These are phyloP conservation scores for Myotis brandtii DNA, from an alignment of 2,113 vertebrate species.

Conservation along the genomic window DNA sequence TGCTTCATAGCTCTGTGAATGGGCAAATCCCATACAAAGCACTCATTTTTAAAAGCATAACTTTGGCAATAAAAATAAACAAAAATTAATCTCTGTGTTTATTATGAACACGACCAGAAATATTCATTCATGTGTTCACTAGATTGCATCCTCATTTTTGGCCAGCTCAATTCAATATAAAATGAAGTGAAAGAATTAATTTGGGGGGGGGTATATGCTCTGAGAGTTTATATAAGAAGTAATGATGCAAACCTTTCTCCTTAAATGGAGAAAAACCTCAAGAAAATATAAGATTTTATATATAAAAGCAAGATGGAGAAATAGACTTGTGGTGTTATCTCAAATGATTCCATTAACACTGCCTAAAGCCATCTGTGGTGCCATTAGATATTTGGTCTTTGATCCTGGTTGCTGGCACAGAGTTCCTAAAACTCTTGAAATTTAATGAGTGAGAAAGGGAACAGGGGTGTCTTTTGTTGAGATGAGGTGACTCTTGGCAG, in stretches of 20 bases:
- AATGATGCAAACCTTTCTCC: not conserved
- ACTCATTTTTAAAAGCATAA: not conserved
- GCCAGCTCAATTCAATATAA: not conserved
- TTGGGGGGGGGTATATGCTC: not conserved
- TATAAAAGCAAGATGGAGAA: not conserved
- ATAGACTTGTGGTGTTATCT: not conserved
- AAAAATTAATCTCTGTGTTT: not conserved
- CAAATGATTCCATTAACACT: conserved; percentile 10
- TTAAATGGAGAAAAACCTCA: not conserved
- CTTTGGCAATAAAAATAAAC: conserved; percentile 4
- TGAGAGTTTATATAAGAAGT: not conserved
- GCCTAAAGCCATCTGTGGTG: not conserved
- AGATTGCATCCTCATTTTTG: not conserved
- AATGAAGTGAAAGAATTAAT: not conserved
- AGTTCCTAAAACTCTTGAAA: not conserved
- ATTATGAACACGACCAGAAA: not conserved
- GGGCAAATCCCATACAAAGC: not conserved
- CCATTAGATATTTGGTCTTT: not conserved
- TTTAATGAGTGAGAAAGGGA: not conserved
- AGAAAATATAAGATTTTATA: not conserved
- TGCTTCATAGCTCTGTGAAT: not conserved
- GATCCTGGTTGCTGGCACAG: not conserved
- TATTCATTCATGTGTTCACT: not conserved
- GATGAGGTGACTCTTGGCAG: not conserved
- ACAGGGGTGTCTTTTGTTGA: not conserved